Percentiles rank a stretch among this genome's conserved stretches.
phyloP scores from a whole-genome alignment of 2,113 vertebrate species.

The Dromiciops gliroides region DNA sequence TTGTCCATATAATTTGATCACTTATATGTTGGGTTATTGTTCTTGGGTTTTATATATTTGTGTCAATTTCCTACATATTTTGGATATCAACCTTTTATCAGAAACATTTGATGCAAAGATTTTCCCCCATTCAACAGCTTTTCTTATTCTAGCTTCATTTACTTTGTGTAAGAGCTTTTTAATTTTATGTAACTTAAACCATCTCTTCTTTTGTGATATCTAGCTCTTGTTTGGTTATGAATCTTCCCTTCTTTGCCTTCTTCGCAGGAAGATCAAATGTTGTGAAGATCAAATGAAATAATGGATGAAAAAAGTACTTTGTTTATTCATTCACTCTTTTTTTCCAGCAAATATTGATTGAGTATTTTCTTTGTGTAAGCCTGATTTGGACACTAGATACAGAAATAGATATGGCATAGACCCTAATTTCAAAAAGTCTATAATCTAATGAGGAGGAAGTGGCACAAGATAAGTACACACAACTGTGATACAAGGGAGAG shows the following conservation, averaged over 20 bases:
- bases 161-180: not conserved
- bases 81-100: not conserved
- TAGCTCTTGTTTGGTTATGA: not conserved
- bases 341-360: not conserved
- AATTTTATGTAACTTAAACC: too few relatives aligned
- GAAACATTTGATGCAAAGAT: not conserved
- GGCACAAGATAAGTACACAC: too few relatives aligned
- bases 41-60: not conserved
- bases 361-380: not conserved
- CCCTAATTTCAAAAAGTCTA: not conserved
- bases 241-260: not conserved
- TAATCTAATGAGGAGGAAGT: not conserved
- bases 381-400: not conserved
- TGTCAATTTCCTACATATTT: not conserved
- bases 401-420: not conserved
- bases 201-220: not conserved
- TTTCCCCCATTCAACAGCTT: not conserved
- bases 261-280: not conserved
- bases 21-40: not conserved
- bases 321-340: not conserved
- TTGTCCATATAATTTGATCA: not conserved
- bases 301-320: not conserved
- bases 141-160: not conserved
- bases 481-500: too few relatives aligned
- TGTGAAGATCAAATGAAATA: not conserved